These are phyloP conservation scores for Yponomeuta cagnagella DNA, from an alignment of 2,888 invertebrate genomes.

Conservation along the genomic window DNA sequence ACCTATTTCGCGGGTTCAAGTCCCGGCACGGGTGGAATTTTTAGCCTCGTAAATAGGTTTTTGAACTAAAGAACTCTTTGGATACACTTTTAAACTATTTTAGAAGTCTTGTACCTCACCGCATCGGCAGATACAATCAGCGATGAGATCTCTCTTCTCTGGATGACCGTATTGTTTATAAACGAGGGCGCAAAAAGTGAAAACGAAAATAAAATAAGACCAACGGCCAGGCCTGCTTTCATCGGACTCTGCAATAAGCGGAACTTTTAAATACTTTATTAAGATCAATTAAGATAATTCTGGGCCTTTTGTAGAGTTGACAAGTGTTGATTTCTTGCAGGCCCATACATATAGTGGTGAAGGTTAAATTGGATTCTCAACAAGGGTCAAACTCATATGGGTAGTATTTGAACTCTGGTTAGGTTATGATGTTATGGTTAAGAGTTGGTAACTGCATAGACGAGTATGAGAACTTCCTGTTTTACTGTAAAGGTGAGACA, in stretches of 20 bases:
- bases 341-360: background rate
- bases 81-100: too few relatives aligned
- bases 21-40: too few relatives aligned
- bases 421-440: too few relatives aligned
- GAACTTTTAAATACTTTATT: slow-evolving; percentile 34
- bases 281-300: slow-evolving; percentile 4
- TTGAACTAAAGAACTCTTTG: too few relatives aligned
- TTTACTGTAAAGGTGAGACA: too few relatives aligned
- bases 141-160: slow-evolving; percentile 49
- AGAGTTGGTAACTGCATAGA: too few relatives aligned
- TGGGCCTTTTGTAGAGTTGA: background rate
- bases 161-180: slow-evolving; percentile 63
- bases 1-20: too few relatives aligned
- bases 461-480: too few relatives aligned
- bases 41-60: too few relatives aligned
- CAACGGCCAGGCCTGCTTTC: background rate
- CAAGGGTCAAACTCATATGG: too few relatives aligned
- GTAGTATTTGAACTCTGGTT: too few relatives aligned
- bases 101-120: background rate
- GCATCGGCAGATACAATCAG: slow-evolving; percentile 38
- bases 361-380: too few relatives aligned
- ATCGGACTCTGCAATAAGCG: background rate
- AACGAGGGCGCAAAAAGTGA: slow-evolving; percentile 43
- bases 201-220: slow-evolving; percentile 36
- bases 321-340: background rate